phyloP scores from a whole-genome alignment of 2,888 invertebrate genomes.

The Lamproptera curius region DNA sequence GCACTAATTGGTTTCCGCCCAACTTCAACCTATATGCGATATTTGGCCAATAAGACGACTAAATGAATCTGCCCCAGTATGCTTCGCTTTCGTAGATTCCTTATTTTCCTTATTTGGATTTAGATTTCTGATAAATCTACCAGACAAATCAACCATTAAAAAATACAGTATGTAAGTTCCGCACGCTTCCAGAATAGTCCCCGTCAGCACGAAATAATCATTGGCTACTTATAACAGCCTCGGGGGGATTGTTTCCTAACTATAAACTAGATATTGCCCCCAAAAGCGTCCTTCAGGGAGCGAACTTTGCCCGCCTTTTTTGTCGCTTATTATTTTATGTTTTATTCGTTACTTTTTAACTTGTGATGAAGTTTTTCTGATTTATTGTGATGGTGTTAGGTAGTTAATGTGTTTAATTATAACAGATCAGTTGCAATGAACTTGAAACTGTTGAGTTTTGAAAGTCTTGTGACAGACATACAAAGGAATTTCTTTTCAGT shows the following conservation, averaged over 20 bases:
- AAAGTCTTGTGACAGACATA: too few species aligned
- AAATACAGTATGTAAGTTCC: conserved; percentile 4
- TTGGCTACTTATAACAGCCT: conserved; percentile 68
- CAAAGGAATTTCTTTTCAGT: too few species aligned
- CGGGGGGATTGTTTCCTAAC: conserved; percentile 60
- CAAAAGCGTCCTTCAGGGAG: conserved; percentile 40
- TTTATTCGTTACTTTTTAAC: conserved; percentile 16
- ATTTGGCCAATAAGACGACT: too few species aligned
- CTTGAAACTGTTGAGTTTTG: too few species aligned
- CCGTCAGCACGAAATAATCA: conserved; percentile 64
- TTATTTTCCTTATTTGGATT: too few species aligned
- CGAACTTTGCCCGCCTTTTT: conserved; percentile 51
- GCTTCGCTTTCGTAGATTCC: too few species aligned
- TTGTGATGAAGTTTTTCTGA: conserved; percentile 12
- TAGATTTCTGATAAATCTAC: too few species aligned
- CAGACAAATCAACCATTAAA: too few species aligned
- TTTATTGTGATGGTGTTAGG: conserved; percentile 4
- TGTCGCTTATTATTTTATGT: conserved; percentile 42
- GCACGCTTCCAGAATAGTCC: conserved; percentile 37
- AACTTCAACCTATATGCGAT: too few species aligned
- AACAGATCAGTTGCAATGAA: too few species aligned
- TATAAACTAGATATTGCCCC: conserved; percentile 61
- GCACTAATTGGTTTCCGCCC: too few species aligned
- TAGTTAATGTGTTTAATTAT: not conserved
- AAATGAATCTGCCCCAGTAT: too few species aligned